Base-by-base conservation (phyloP, 2,888 invertebrate genomes). In the Phrixothrix hirtus region DNA sequence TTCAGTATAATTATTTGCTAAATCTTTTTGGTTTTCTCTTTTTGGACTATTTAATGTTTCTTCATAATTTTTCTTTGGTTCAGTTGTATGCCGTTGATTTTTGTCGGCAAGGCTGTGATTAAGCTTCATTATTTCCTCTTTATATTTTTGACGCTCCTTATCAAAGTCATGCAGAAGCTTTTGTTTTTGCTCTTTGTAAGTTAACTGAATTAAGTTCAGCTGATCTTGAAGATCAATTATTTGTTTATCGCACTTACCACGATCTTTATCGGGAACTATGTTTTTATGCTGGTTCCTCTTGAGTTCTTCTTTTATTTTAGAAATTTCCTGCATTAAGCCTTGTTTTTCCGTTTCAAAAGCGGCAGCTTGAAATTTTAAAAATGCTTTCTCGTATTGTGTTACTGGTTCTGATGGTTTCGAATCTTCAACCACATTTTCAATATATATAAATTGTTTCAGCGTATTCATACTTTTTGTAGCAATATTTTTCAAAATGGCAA, bases 161-260 rank as follows among this genome's bases (percentile, higher is more conserved):
- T 44, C 44, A 16, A 44, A 44, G 5, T 44, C 44, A 2, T 21
- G 1, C 1, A 36, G 4, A n/a, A 44, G 31, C 1, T 36, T 35
- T 10, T 44, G 44, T 17, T 36, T 44, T 17, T 44, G 44, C 7
- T 44, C 35, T 1, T 35, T 36, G 11, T 36, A 44, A 6, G 35
- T 17, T 2, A 44, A 6, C 12, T 36, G 44, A 2, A 36, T 36
- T 1, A 32, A 26, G 1, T 27, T 44, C n/a, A 37, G 10, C 17
- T 49, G 49, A 2, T 49, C 49, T 30, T 49, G 42, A 2, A 49
- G 30, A 12, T 49, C 49, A 10, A 30, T 29, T 7, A 49, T 49
- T 25, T 49, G 43, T 16, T 43, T 49, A 16, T 43, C 37, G 15
- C 42, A 49, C 26, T 49, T 49, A 1, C 25, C 10, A 1, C 43